Percentiles rank a stretch among this genome's conserved stretches.
Evolutionary conservation across 2,888 invertebrate species (phyloP).

Genomic region (Anthrax anthrax): DNA sequence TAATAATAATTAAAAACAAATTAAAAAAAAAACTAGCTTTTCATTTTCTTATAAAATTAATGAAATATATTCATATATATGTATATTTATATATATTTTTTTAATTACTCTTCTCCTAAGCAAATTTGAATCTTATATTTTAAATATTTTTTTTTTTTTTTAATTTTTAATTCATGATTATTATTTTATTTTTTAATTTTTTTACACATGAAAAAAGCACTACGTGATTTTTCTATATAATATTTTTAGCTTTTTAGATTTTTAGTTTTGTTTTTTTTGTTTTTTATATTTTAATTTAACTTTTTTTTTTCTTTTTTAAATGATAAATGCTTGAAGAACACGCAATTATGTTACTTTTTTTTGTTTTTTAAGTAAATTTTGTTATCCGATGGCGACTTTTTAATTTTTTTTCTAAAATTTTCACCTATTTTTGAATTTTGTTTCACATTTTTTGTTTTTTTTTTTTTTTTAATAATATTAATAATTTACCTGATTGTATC

Average conservation of each 20-base stretch:
- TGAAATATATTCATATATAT: too few species aligned
- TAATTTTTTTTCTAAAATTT: not conserved
- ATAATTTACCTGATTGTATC: not conserved
- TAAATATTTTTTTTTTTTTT: conserved; percentile 7
- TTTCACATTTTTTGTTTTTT: not conserved
- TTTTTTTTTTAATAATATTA: not conserved
- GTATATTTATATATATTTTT: too few species aligned
- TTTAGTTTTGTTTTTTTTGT: not conserved
- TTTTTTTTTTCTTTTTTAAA: not conserved
- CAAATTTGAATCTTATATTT: conserved; percentile 12
- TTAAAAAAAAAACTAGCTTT: not conserved
- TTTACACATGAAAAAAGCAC: not conserved
- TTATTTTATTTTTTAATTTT: not conserved
- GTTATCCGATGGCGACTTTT: not conserved
- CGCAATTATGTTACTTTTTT: too few species aligned
- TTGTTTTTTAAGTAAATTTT: too few species aligned
- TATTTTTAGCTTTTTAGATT: conserved; percentile 6
- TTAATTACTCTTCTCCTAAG: conserved; percentile 3
- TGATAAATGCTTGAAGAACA: too few species aligned
- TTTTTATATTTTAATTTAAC: not conserved
- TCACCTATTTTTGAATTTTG: not conserved
- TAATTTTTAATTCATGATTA: not conserved
- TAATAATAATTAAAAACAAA: too few species aligned
- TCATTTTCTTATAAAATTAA: not conserved
- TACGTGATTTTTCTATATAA: not conserved